A percentile compares a stretch with the other conserved stretches of the same genome.
Evolutionary conservation across 2,113 vertebrate genomes (phyloP).

Genomic region (Callithrix jacchus): DNA sequence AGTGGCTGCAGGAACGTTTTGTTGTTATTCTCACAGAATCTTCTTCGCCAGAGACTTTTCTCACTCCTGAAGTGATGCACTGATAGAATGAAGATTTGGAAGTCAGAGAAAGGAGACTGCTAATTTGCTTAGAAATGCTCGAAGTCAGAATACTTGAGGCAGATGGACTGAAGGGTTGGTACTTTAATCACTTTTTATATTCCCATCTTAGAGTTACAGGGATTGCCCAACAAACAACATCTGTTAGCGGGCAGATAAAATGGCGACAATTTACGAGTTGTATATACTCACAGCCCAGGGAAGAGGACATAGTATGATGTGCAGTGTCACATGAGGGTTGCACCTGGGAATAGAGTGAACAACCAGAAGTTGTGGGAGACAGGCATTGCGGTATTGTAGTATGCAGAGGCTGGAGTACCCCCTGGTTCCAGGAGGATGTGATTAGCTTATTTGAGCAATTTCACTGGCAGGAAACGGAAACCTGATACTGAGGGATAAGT

Average conservation of each 20-base stretch:
- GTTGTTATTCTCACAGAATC: neutral
- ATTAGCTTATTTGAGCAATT: neutral
- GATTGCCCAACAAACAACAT: neutral
- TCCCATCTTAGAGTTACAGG: neutral
- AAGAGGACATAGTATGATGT: fast-evolving
- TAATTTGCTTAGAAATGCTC: neutral
- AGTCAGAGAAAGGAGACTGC: neutral
- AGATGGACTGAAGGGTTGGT: too few species aligned
- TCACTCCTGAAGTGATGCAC: neutral
- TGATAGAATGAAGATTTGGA: neutral
- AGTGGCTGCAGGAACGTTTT: neutral
- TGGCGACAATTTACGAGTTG: neutral
- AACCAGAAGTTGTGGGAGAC: neutral
- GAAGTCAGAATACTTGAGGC: neutral
- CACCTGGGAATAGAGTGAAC: neutral
- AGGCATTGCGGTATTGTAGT: neutral
- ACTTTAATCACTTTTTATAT: neutral
- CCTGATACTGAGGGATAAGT: neutral
- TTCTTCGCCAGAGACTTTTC: neutral
- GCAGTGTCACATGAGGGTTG: fast-evolving
- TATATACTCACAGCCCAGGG: fast-evolving
- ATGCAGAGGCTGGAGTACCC: neutral
- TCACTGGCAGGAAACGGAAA: neutral
- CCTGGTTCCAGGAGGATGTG: neutral
- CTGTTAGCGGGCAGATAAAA: neutral